Evolutionary conservation across 2,797 vertebrate species (phyloP).

Genomic region (Sebastiscus albofasciatus): DNA sequence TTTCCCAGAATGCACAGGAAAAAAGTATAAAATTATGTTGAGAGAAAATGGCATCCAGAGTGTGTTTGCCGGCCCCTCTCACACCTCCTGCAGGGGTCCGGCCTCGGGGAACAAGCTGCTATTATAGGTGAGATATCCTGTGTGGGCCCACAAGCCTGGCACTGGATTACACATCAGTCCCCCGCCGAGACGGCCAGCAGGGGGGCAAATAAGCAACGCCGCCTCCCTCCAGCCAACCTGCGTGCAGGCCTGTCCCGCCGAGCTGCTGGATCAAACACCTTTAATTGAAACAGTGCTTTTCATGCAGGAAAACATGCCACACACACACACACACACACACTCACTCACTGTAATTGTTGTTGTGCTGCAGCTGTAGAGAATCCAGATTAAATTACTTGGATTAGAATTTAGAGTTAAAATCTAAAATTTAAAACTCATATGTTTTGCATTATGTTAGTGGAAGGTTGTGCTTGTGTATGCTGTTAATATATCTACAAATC

Average conservation of each 20-base stretch:
- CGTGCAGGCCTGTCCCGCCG: constrained; percentile 23
- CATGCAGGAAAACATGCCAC: constrained; percentile 35
- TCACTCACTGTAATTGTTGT: not conserved
- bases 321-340: not conserved
- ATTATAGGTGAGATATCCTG: constrained; percentile 80
- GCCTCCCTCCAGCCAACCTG: constrained; percentile 44
- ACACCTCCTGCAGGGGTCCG: constrained; percentile 58
- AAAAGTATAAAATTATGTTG: not conserved
- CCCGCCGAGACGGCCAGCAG: constrained; percentile 49
- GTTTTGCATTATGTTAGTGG: not conserved
- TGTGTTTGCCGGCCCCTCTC: constrained; percentile 43
- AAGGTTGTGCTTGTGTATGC: not conserved
- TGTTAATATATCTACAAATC: not conserved
- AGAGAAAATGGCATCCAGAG: constrained; percentile 11
- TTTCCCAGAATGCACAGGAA: not conserved
- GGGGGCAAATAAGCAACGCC: constrained; percentile 45
- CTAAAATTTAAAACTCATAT: not conserved
- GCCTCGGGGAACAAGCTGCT: constrained; percentile 49
- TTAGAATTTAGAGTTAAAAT: not conserved
- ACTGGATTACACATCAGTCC: constrained; percentile 67
- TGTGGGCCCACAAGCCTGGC: constrained; percentile 60
- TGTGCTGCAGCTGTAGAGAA: not conserved
- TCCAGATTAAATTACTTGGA: not conserved
- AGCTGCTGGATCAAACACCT: constrained; percentile 63
- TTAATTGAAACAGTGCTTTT: constrained; percentile 69